Evolutionary conservation across 2,888 invertebrate genomes (phyloP).

Genomic region (Coronaproctus castanopsis): DNA sequence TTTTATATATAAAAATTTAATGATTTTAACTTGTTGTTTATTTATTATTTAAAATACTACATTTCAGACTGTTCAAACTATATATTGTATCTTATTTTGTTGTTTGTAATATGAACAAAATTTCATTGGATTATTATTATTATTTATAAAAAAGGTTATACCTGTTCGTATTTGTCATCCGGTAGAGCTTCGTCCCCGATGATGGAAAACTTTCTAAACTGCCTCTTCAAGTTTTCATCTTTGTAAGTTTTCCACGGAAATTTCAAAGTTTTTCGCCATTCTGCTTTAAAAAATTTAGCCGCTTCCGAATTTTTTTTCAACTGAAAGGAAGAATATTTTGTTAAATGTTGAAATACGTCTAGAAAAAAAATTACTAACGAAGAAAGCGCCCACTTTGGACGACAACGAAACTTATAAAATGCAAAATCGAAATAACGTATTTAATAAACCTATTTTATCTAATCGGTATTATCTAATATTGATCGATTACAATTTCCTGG

Average conservation of each 20-base stretch:
- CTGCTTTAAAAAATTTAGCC: conserved; percentile 36
- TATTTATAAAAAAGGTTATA: conserved; percentile 19
- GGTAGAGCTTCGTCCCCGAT: conserved; percentile 52
- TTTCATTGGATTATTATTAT: not conserved
- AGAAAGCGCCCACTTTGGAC: too few relatives aligned
- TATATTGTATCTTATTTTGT: not conserved
- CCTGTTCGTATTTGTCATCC: conserved; percentile 32
- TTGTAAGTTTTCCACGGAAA: conserved; percentile 53
- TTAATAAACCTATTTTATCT: too few relatives aligned
- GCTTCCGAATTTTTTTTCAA: conserved; percentile 27
- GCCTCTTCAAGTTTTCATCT: conserved; percentile 44
- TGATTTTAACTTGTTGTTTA: too few relatives aligned
- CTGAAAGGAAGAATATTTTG: conserved; percentile 24
- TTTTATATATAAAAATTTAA: too few relatives aligned
- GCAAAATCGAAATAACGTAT: too few relatives aligned
- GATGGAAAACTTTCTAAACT: conserved; percentile 50
- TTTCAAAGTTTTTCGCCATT: conserved; percentile 42
- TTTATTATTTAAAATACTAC: too few relatives aligned
- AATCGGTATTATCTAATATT: too few relatives aligned
- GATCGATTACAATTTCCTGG: too few relatives aligned
- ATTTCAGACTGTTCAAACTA: too few relatives aligned
- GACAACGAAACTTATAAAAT: too few relatives aligned
- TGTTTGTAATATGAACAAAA: not conserved
- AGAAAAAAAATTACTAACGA: conserved; percentile 1
- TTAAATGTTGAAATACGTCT: conserved; percentile 21